Percentiles rank a stretch among this genome's conserved stretches.
These are phyloP conservation scores for Coptodon bakossiorum DNA, from an alignment of 2,113 vertebrate genomes.

Conservation along the genomic window DNA sequence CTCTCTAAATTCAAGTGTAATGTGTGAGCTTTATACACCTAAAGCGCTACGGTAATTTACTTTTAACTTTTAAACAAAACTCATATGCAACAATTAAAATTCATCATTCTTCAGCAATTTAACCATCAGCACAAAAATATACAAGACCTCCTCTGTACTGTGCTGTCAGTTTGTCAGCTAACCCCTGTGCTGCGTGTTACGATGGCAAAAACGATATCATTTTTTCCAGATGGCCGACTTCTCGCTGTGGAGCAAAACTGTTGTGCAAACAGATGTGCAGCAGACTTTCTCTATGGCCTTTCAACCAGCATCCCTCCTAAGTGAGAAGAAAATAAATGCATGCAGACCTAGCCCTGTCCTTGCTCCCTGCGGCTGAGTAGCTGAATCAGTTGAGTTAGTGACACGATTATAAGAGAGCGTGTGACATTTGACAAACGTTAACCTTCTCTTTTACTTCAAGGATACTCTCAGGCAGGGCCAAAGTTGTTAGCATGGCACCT, in stretches of 20 bases:
- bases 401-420: not conserved
- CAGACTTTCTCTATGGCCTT: not conserved
- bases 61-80: not conserved
- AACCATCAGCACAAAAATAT: not conserved
- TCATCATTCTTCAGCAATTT: not conserved
- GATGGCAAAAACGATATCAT: not conserved
- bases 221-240: not conserved
- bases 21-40: not conserved
- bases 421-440: conserved; percentile 33
- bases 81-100: not conserved
- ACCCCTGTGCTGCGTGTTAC: not conserved
- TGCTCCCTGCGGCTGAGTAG: not conserved
- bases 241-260: not conserved
- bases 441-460: conserved; percentile 34
- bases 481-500: conserved; percentile 5
- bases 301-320: not conserved
- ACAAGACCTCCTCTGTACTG: not conserved
- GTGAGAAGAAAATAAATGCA: conserved; percentile 1
- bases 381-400: conserved; percentile 37
- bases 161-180: not conserved
- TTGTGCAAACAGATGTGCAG: not conserved
- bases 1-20: not conserved
- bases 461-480: not conserved
- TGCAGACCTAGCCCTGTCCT: conserved; percentile 2
- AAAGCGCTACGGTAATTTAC: not conserved